phyloP scores from a whole-genome alignment of 2,888 invertebrate species.

The Mechanitis messenoides region DNA sequence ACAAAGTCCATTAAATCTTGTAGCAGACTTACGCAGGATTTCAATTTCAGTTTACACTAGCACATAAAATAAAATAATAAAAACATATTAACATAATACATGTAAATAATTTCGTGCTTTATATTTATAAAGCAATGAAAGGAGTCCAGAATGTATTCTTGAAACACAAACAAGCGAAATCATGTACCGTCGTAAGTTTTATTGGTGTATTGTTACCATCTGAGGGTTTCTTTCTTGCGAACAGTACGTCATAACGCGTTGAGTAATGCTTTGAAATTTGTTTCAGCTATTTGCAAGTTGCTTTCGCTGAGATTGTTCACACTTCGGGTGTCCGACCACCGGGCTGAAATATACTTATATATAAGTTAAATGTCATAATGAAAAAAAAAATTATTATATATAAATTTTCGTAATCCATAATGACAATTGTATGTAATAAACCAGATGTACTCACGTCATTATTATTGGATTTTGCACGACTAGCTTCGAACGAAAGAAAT shows the following conservation, averaged over 20 bases:
- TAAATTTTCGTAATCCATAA: too few species aligned
- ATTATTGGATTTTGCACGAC: too few species aligned
- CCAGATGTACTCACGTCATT: too few species aligned
- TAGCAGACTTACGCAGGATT: too few species aligned
- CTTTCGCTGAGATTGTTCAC: constrained; percentile 40
- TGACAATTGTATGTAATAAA: too few species aligned
- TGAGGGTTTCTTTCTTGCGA: constrained; percentile 39
- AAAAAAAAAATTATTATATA: too few species aligned
- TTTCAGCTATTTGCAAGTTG: constrained; percentile 55
- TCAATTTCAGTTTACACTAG: too few species aligned
- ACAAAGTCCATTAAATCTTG: too few species aligned
- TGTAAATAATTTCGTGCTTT: constrained; percentile 15
- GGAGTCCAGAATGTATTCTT: constrained; percentile 22
- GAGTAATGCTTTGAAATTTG: constrained; percentile 53
- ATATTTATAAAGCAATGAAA: constrained; percentile 24
- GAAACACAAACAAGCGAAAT: constrained; percentile 38
- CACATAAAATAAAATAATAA: too few species aligned
- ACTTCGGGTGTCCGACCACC: constrained; percentile 49
- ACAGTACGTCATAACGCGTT: constrained; percentile 50
- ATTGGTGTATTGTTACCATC: constrained; percentile 64
- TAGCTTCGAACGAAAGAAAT: too few species aligned
- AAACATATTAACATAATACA: too few species aligned
- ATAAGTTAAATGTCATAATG: too few species aligned
- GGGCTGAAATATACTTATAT: constrained; percentile 32
- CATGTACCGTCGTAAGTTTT: constrained; percentile 50